Percentiles rank a stretch among this genome's conserved stretches.
phyloP scores from a whole-genome alignment of 2,113 vertebrate genomes.

The Martes martes region DNA sequence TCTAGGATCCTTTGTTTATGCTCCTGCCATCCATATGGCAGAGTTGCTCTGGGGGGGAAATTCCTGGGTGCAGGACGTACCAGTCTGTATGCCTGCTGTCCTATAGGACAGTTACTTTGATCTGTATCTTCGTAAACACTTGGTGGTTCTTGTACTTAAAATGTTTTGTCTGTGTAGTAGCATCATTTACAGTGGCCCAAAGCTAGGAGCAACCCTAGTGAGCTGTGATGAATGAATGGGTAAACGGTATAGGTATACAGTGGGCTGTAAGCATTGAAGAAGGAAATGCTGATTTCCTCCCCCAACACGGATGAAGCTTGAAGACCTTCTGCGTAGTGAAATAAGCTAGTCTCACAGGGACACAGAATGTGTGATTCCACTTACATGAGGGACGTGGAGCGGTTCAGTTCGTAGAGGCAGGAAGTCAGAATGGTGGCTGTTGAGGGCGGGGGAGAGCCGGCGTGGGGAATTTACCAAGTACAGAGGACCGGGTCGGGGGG shows the following conservation, averaged over 20 bases:
- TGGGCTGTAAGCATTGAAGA: background rate
- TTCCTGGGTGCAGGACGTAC: rapidly evolving
- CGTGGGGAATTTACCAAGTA: no score
- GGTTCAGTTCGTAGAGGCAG: background rate
- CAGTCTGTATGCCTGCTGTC: background rate
- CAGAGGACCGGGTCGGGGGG: no score
- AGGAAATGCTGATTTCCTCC: background rate
- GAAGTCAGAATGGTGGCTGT: background rate
- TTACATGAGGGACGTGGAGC: no score
- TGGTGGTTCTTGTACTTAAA: background rate
- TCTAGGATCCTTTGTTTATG: background rate
- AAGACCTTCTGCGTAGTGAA: background rate
- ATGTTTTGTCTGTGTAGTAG: background rate
- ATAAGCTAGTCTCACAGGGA: background rate
- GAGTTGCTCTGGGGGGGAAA: background rate
- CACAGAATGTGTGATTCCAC: background rate
- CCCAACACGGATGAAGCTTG: background rate
- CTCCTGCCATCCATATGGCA: background rate
- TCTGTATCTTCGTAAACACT: background rate
- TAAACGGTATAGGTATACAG: background rate
- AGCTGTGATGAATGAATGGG: background rate
- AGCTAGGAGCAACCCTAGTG: background rate
- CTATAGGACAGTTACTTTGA: background rate
- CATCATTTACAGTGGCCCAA: background rate
- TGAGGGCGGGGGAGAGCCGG: background rate